Base-by-base conservation (phyloP, 1,140 invertebrate species). In the Brachionus asplanchnoidis region DNA sequence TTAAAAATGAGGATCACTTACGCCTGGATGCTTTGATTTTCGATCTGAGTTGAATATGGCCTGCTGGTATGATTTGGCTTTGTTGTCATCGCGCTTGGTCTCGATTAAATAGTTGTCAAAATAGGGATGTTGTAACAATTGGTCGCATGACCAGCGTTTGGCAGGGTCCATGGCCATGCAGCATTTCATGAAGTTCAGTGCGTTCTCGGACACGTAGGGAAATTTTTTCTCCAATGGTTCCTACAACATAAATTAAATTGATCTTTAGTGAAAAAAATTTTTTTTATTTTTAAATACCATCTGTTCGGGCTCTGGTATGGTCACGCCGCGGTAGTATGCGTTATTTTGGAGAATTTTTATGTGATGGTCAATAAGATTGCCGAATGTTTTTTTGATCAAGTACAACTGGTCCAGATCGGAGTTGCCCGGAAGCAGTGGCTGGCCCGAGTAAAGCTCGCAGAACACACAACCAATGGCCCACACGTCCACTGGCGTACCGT, bases 321-420 rank as follows among this genome's bases (percentile, higher is more conserved):
- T 88, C n/a, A 97, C 82, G 46, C 94, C 93, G 82, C 89, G 90
- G 88, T 95, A 99, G 89, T 98, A 99, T 87, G 97, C 94, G 87
- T 99, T 99, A 86, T 93, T 94, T 85, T 94, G 94, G 89, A 99
- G 99, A 86, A 97, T 96, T 85, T 95, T 93, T 92, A 98, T 94
- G 89, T 99, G 97, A 68, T 96, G 92, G 1, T 95, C 94, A 86
- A 97, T 91, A 5, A 99, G 91, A 87, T 99, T 96, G 12, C 97
- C 92, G 75, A 93, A 87, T 1, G 95, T 97, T 90, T 94, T 94
- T 87, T 95, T 92, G 87, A 99, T 99, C 84, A 98, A 92, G 90
- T 97, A 99, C 28, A 99, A 90, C 89, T 99, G 97, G 90, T 99
- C 97, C 1, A 99, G 94, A 88, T 99, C 97, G 11, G 97, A 98